phyloP scores from a whole-genome alignment of 2,797 vertebrate species.

The Propithecus deckenii region DNA sequence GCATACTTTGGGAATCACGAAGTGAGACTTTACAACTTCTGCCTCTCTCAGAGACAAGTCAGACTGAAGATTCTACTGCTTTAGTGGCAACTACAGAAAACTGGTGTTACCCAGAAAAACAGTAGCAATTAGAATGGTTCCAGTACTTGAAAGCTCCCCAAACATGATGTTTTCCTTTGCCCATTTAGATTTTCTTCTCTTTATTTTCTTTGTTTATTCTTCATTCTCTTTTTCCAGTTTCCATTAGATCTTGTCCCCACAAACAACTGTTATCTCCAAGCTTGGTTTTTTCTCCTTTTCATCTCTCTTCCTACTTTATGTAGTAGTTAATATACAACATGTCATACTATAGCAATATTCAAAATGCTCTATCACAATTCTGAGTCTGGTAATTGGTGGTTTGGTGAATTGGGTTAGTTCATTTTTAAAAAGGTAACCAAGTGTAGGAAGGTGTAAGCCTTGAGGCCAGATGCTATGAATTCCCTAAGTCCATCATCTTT shows the following conservation, averaged over 20 bases:
- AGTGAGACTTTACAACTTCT: neutral
- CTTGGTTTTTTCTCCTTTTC: neutral
- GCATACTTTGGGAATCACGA: neutral
- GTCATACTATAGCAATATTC: neutral
- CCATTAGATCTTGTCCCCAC: neutral
- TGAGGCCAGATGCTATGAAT: neutral
- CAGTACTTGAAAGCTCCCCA: neutral
- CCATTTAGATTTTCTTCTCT: neutral
- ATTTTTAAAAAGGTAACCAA: neutral
- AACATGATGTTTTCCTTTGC: neutral
- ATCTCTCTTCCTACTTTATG: neutral
- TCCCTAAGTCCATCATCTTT: neutral
- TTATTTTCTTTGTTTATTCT: constrained; percentile 10
- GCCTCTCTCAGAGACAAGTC: neutral
- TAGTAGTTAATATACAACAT: neutral
- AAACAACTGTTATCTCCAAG: neutral
- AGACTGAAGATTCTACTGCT: neutral
- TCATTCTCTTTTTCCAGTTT: neutral
- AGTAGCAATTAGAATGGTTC: neutral
- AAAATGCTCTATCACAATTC: neutral
- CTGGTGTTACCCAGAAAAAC: neutral
- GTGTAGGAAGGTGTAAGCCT: neutral
- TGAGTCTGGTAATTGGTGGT: neutral
- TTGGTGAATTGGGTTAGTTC: neutral
- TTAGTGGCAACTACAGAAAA: neutral